These are phyloP conservation scores for Pomacea canaliculata DNA, from an alignment of 2,888 invertebrate genomes.

Conservation along the genomic window DNA sequence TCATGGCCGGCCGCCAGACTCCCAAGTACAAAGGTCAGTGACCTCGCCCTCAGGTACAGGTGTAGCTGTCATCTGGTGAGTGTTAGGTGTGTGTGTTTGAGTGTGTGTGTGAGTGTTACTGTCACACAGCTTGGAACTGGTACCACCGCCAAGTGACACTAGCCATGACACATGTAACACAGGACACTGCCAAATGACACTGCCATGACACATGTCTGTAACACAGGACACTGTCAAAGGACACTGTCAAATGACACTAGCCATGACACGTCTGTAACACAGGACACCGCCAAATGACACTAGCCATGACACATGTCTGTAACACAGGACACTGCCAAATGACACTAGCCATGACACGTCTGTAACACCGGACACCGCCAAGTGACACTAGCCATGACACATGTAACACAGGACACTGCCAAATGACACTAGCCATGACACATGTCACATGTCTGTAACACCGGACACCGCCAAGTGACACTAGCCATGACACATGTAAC, in stretches of 20 bases:
- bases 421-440: too few relatives aligned
- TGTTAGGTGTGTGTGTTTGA: constrained; percentile 1
- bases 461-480: too few relatives aligned
- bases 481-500: not conserved
- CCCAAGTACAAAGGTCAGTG: constrained; percentile 65
- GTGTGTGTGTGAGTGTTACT: constrained; percentile 3
- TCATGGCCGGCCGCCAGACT: constrained; percentile 64
- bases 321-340: too few relatives aligned
- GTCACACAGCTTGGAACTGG: not conserved
- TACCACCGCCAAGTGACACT: too few relatives aligned
- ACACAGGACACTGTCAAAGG: too few relatives aligned
- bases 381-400: not conserved
- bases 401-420: not conserved
- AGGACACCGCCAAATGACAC: too few relatives aligned
- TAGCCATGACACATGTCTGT: too few relatives aligned
- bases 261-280: too few relatives aligned
- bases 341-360: not conserved
- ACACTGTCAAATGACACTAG: too few relatives aligned
- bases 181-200: too few relatives aligned
- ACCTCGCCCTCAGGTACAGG: not conserved
- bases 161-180: not conserved
- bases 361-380: too few relatives aligned
- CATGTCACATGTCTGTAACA: not conserved
- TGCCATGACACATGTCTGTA: too few relatives aligned
- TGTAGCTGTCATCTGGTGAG: not conserved